Conservation (phyloP, 1,140 invertebrate species). For the Patella vulgata region DNA sequence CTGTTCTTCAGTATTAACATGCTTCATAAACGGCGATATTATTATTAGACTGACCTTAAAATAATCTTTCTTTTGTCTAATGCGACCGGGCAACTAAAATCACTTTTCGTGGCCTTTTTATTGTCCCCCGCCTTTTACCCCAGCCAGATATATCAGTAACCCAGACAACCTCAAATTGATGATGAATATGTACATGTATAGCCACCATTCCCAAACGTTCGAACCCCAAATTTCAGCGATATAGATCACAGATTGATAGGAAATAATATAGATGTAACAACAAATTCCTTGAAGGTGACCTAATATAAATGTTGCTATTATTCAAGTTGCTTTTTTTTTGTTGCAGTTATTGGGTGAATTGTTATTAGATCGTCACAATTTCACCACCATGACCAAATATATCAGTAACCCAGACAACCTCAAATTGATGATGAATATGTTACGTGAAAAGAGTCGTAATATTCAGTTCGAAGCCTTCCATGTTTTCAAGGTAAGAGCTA, state of each 20-base stretch:
- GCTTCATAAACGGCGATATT: too few species aligned
- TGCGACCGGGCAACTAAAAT: too few species aligned
- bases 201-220: too few species aligned
- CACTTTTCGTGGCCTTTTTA: too few species aligned
- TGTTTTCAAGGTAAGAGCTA: slow-evolving; percentile 92
- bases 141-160: slow-evolving; percentile 99
- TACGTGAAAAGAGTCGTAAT: slow-evolving; percentile 98
- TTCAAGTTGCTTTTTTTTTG: slow-evolving; percentile 17
- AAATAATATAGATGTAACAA: neutral
- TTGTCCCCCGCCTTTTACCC: too few species aligned
- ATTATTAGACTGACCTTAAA: too few species aligned
- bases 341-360: slow-evolving; percentile 90
- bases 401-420: slow-evolving; percentile 99
- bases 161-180: slow-evolving; percentile 99
- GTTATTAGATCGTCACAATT: slow-evolving; percentile 98
- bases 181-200: slow-evolving; percentile 99
- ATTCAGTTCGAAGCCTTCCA: slow-evolving; percentile 99
- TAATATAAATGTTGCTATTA: neutral
- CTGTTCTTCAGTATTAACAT: too few species aligned
- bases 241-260: neutral
- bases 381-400: slow-evolving; percentile 98
- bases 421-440: slow-evolving; percentile 99
- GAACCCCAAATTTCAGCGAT: too few species aligned
- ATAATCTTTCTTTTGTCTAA: too few species aligned
- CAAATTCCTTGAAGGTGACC: neutral